A percentile compares a stretch with the other conserved stretches of the same genome.
phyloP scores from a whole-genome alignment of 2,797 vertebrate species.

The Echiichthys vipera region DNA sequence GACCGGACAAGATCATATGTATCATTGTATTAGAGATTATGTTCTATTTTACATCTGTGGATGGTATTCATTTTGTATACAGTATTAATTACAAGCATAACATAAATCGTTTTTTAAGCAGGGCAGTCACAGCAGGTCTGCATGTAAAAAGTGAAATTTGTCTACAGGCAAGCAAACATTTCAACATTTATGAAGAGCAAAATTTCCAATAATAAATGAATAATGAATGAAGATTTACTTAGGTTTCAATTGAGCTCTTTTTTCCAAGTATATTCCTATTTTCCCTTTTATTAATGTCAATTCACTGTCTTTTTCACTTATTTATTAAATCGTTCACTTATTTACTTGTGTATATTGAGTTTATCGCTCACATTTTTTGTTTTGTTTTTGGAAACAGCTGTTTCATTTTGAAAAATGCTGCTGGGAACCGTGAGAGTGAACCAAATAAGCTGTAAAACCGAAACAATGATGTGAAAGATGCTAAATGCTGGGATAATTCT shows the following conservation, averaged over 20 bases:
- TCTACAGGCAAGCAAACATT: constrained; percentile 4
- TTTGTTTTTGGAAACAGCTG: not conserved
- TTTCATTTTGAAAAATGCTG: not conserved
- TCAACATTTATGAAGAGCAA: not conserved
- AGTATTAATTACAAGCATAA: not conserved
- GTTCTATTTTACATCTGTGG: not conserved
- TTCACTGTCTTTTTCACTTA: not conserved
- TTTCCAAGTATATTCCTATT: constrained; percentile 7
- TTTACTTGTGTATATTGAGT: too few species aligned
- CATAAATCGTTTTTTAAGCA: not conserved
- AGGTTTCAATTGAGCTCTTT: constrained; percentile 6
- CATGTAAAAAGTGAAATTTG: not conserved
- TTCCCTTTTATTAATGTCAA: not conserved
- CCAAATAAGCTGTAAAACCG: not conserved
- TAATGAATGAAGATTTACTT: constrained; percentile 19
- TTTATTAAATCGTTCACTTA: too few species aligned
- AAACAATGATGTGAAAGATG: not conserved
- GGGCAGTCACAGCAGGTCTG: not conserved
- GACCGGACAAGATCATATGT: too few species aligned
- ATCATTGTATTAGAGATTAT: not conserved
- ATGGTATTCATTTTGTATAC: not conserved
- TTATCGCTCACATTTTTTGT: too few species aligned
- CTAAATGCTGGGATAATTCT: not conserved
- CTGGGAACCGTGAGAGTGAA: not conserved
- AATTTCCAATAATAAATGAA: constrained; percentile 3